Evolutionary conservation across 2,113 vertebrate species (phyloP).

Genomic region (Cochlearius cochlearius): DNA sequence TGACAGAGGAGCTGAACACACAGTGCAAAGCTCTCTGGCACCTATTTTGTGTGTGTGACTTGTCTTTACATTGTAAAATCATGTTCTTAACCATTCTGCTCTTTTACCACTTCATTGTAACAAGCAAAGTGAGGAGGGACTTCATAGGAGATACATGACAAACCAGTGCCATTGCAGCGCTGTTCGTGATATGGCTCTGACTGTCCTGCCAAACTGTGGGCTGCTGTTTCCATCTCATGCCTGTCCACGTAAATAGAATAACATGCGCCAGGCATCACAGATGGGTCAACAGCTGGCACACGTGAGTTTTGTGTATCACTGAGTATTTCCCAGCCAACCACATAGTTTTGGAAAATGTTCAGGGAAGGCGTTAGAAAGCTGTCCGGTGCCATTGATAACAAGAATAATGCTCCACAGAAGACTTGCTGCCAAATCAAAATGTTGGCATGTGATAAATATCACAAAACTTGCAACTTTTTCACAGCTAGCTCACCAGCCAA

Average conservation of each 20-base stretch:
- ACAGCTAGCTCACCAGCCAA: background rate
- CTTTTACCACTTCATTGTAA: background rate
- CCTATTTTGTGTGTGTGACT: background rate
- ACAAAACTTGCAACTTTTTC: background rate
- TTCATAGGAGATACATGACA: accelerated
- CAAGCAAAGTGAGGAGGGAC: background rate
- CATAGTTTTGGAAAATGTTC: background rate
- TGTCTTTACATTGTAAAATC: background rate
- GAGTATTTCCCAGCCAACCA: background rate
- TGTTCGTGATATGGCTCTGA: background rate
- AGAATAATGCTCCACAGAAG: background rate
- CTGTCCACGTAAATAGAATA: background rate
- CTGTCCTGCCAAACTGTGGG: background rate
- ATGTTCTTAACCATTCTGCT: background rate
- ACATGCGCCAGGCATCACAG: background rate
- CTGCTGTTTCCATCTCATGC: background rate
- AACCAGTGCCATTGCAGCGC: background rate
- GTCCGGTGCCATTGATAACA: background rate
- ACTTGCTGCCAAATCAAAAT: background rate
- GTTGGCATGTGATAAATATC: background rate
- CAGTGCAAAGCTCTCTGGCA: background rate
- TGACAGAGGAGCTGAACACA: background rate
- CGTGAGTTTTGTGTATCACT: background rate
- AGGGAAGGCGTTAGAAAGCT: slow-evolving; percentile 14
- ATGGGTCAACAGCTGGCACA: slow-evolving; percentile 19